Conservation (phyloP, 1,140 invertebrate species). For the Caenorhabditis inopinata region DNA sequence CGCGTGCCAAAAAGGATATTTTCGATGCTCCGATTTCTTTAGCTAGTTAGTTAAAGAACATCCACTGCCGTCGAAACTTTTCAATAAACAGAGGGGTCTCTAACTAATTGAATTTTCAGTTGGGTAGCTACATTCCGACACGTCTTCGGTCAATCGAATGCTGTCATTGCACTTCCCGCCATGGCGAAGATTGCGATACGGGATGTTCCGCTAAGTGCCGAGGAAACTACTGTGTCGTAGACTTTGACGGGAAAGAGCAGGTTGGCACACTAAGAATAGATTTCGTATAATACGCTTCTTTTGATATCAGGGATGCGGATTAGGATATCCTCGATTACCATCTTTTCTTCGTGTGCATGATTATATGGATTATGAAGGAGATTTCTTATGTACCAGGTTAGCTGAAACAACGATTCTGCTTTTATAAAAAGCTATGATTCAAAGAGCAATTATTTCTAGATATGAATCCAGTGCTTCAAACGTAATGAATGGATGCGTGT, state of each 20-base stretch:
- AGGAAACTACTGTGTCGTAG: slow-evolving; percentile 64
- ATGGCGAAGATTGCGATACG: slow-evolving; percentile 60
- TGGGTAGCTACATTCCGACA: slow-evolving; percentile 58
- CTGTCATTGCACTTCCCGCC: slow-evolving; percentile 61
- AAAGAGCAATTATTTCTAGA: slow-evolving; percentile 40
- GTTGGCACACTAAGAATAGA: slow-evolving; percentile 10
- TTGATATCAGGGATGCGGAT: slow-evolving; percentile 56
- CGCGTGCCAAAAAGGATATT: no score
- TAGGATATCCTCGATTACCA: slow-evolving; percentile 55
- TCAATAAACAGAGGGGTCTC: not conserved
- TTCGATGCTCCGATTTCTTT: not conserved
- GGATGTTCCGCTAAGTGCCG: slow-evolving; percentile 54
- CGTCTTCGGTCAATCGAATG: slow-evolving; percentile 60
- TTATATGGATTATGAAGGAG: slow-evolving; percentile 44
- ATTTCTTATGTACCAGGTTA: slow-evolving; percentile 42
- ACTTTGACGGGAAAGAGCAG: slow-evolving; percentile 65
- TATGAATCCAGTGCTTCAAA: slow-evolving; percentile 58
- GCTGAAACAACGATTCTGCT: not conserved
- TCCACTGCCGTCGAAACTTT: not conserved
- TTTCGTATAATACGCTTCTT: not conserved
- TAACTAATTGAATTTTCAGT: slow-evolving; percentile 47
- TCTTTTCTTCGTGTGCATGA: slow-evolving; percentile 49
- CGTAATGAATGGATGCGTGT: slow-evolving; percentile 62
- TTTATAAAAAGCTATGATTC: no score
- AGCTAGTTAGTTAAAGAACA: slow-evolving; percentile 18